phyloP scores from a whole-genome alignment of 2,113 vertebrate genomes.

The Bothrops jararaca region DNA sequence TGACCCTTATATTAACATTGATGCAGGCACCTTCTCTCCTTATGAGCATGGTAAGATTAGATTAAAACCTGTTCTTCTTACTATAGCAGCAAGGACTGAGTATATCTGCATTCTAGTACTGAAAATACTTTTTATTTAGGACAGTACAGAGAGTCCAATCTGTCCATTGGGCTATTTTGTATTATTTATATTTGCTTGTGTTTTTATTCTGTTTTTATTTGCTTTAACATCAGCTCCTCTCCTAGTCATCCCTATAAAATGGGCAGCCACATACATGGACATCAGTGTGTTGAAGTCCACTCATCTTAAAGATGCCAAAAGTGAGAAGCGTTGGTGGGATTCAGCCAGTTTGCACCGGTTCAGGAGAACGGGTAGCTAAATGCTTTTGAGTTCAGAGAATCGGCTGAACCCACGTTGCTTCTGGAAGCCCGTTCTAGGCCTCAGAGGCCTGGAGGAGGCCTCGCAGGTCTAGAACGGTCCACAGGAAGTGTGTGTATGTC shows the following conservation, averaged over 20 bases:
- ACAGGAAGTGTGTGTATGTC: too few relatives aligned
- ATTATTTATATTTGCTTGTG: background rate
- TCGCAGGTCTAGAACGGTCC: too few relatives aligned
- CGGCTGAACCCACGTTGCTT: too few relatives aligned
- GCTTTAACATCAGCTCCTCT: background rate
- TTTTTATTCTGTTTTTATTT: background rate
- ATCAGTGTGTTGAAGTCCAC: background rate
- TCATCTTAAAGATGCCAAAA: background rate
- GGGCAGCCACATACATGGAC: background rate
- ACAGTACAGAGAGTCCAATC: background rate
- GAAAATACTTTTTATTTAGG: background rate
- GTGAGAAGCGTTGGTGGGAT: background rate
- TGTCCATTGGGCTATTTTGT: background rate
- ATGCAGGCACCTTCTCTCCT: slow-evolving; percentile 93
- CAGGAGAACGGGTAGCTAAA: too few relatives aligned
- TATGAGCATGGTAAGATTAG: slow-evolving; percentile 89
- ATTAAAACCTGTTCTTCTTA: background rate
- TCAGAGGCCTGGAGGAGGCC: too few relatives aligned
- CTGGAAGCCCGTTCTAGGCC: too few relatives aligned
- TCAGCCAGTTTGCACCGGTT: too few relatives aligned
- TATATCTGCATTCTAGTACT: too few relatives aligned
- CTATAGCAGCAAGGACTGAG: background rate
- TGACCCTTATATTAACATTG: slow-evolving; percentile 97
- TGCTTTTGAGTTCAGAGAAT: too few relatives aligned
- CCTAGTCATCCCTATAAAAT: background rate